Evolutionary conservation across 2,113 vertebrate genomes (phyloP).

Genomic region (Entomyzon cyanotis): DNA sequence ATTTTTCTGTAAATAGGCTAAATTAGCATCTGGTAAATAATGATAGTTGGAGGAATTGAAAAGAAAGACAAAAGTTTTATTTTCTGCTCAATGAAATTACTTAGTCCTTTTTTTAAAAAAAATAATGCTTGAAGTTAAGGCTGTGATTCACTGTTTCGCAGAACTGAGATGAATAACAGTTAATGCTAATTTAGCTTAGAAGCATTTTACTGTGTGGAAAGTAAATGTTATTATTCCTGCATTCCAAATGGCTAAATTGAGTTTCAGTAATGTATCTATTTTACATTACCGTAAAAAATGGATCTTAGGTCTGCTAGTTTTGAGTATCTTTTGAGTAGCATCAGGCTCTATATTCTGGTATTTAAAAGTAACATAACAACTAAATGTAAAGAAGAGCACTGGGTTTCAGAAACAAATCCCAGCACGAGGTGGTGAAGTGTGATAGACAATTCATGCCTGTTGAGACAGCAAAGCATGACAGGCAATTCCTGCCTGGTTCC

Average conservation of each 20-base stretch:
- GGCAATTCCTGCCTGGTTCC: not conserved
- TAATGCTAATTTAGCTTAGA: conserved; percentile 23
- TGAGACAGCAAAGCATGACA: not conserved
- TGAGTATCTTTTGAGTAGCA: not conserved
- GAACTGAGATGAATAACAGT: not conserved
- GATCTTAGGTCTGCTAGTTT: not conserved
- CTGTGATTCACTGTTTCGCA: conserved; percentile 19
- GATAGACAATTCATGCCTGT: not conserved
- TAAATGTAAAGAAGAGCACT: not conserved
- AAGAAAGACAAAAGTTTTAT: conserved; percentile 41
- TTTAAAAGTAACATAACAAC: not conserved
- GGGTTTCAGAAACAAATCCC: not conserved
- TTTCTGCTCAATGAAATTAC: not conserved
- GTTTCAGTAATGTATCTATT: conserved; percentile 14
- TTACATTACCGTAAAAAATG: not conserved
- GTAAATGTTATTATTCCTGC: conserved; percentile 27
- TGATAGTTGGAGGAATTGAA: conserved; percentile 14
- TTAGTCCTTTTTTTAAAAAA: conserved; percentile 1
- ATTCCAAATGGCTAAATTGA: conserved; percentile 20
- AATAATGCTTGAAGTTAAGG: not conserved
- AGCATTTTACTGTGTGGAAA: not conserved
- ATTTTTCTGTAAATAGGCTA: conserved; percentile 60
- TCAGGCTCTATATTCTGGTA: not conserved
- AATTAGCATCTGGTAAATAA: conserved; percentile 57
- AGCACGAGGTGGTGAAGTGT: not conserved